Evolutionary conservation across 2,888 invertebrate species (phyloP), one percentile per base, ranked within the genome.

Genomic region (Acrobasis suavella): DNA sequence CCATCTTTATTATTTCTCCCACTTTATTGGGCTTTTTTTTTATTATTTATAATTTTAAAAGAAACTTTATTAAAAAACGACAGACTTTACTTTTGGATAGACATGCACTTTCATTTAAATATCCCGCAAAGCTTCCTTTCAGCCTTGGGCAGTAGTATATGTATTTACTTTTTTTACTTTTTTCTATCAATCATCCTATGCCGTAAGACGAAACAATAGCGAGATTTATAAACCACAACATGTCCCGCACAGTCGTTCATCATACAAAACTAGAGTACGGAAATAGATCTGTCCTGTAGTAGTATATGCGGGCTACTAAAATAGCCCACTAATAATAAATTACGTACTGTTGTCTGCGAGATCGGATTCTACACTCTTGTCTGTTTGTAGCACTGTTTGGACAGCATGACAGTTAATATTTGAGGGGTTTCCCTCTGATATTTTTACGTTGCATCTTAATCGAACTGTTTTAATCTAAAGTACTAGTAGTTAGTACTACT

Each of bases 281-380:
- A 49, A 61, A 61, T 61, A 61, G 52, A 61, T 54, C 46, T 61
- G 54, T 61, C 61, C 50, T 32, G 46, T 60, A 15, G 38, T 60
- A 46, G 61, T 61, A 62, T 62, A 62, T 60, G 62, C 52, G 59
- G 59, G 56, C 60, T 63, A 60, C 70, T 46, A 64, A 73, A 72
- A 74, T 74, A 77, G 65, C 16, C 16, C 42, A 66, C 73, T 75
- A 76, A 69, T 75, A 76, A 77, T 76, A 76, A 74, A 77, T 75
- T 75, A 76, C 67, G 16, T 38, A 14, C 42, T 32, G 42, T 56
- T 58, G 59, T 50, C 59, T 49, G 59, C 14, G 46, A 52, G 52
- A 15, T 58, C 38, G 17, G 49, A 50, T 58, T 50, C 32, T 52
- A 52, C 56, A 32, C 39, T 38, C 5, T 2, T 39, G 56, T 56